Evolutionary conservation across 2,113 vertebrate genomes (phyloP).

Genomic region (Cromileptes altivelis): DNA sequence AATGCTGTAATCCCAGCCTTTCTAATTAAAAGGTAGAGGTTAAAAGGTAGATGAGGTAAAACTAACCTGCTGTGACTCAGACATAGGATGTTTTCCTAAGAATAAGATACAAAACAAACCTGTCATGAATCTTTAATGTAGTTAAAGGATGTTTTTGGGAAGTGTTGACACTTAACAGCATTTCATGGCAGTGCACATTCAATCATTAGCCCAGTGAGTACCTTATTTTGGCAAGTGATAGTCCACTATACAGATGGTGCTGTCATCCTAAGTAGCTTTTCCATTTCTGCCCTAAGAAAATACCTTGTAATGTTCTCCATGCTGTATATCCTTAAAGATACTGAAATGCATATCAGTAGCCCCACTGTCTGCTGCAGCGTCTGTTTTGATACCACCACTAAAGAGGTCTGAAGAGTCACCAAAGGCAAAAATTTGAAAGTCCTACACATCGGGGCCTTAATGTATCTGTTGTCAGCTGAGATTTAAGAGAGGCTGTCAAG

Average conservation of each 20-base stretch:
- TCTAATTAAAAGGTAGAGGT: slow-evolving; percentile 74
- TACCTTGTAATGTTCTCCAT: not conserved
- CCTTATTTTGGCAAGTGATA: not conserved
- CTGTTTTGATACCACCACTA: not conserved
- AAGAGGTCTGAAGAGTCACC: not conserved
- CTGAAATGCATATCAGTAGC: not conserved
- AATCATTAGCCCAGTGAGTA: not conserved
- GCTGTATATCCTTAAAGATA: not conserved
- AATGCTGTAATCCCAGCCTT: slow-evolving; percentile 66
- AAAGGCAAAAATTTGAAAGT: not conserved
- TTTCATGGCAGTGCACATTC: not conserved
- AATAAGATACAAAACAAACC: slow-evolving; percentile 74
- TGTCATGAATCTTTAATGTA: slow-evolving; percentile 52
- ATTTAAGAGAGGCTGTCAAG: not conserved
- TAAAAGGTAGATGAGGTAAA: slow-evolving; percentile 77
- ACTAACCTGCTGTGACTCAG: slow-evolving; percentile 78
- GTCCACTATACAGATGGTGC: not conserved
- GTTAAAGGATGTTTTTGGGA: slow-evolving; percentile 53
- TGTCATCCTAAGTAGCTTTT: not conserved
- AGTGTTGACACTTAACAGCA: slow-evolving; percentile 13
- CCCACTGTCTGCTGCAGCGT: not conserved
- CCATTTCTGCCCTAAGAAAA: not conserved
- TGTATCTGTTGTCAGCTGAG: not conserved
- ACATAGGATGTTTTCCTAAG: slow-evolving; percentile 72
- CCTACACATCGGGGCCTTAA: not conserved